phyloP scores from a whole-genome alignment of 2,888 invertebrate genomes.

The Bursaphelenchus okinawaensis region DNA sequence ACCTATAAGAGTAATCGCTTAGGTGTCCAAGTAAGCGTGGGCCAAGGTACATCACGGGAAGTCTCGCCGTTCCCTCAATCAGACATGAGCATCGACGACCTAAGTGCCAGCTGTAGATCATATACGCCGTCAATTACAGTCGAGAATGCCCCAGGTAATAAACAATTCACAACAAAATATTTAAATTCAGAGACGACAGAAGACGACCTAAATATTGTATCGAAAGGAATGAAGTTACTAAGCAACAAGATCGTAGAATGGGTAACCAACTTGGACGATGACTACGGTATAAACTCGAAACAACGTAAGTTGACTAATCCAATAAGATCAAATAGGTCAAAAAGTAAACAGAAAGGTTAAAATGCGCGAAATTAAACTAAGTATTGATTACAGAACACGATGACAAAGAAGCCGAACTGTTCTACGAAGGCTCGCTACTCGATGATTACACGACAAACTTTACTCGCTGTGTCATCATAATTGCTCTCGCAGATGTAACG shows the following conservation, averaged over 20 bases:
- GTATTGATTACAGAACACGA: too few relatives aligned
- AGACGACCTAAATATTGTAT: conserved; percentile 16
- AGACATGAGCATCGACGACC: background rate
- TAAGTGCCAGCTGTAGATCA: background rate
- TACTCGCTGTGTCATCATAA: conserved; percentile 5
- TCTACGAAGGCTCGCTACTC: conserved; percentile 9
- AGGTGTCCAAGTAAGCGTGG: background rate
- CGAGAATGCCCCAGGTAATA: conserved; percentile 2
- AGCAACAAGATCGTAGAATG: conserved; percentile 32
- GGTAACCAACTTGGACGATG: conserved; percentile 30
- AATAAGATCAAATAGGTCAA: background rate
- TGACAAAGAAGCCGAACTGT: conserved; percentile 1
- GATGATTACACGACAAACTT: conserved; percentile 14
- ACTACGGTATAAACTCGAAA: too few relatives aligned
- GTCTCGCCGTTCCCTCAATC: background rate
- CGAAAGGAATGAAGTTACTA: conserved; percentile 27
- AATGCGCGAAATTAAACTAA: too few relatives aligned
- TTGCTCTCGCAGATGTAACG: conserved; percentile 5
- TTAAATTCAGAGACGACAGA: background rate
- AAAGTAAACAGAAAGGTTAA: background rate
- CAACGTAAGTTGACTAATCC: too few relatives aligned
- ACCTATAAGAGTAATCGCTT: too few relatives aligned
- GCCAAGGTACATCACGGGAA: background rate
- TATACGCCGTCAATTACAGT: conserved; percentile 9
- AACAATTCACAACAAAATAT: too few relatives aligned